Percentiles rank a stretch among this genome's conserved stretches.
Evolutionary conservation across 2,113 vertebrate species (phyloP).

Genomic region (Cynocephalus volans): DNA sequence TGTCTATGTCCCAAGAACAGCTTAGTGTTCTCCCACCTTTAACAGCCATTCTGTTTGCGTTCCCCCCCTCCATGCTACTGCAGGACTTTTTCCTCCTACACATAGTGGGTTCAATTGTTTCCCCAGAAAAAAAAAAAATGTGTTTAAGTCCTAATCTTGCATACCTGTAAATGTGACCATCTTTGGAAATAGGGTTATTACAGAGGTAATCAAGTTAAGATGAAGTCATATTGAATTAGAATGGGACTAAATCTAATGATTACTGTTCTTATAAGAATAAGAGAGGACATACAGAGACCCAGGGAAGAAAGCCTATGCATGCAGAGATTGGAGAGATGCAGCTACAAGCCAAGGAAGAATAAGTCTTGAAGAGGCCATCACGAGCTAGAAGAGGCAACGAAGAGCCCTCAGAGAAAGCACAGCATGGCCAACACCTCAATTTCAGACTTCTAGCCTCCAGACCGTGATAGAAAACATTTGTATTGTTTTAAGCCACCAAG

Average conservation of each 20-base stretch:
- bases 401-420: neutral
- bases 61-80: neutral
- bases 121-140: neutral
- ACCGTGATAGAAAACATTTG: neutral
- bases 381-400: neutral
- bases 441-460: neutral
- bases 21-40: neutral
- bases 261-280: neutral
- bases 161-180: neutral
- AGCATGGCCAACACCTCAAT: neutral
- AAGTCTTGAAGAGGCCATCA: fast-evolving
- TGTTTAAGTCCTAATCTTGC: neutral
- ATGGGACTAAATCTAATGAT: neutral
- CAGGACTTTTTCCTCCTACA: neutral
- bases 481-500: neutral
- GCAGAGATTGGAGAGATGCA: neutral
- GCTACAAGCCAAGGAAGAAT: neutral
- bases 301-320: neutral
- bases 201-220: neutral
- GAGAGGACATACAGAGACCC: neutral
- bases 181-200: neutral
- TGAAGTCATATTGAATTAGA: neutral
- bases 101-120: neutral
- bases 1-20: neutral
- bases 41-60: neutral